Evolutionary conservation across 2,888 invertebrate species (phyloP).

Genomic region (Tachina grossa): DNA sequence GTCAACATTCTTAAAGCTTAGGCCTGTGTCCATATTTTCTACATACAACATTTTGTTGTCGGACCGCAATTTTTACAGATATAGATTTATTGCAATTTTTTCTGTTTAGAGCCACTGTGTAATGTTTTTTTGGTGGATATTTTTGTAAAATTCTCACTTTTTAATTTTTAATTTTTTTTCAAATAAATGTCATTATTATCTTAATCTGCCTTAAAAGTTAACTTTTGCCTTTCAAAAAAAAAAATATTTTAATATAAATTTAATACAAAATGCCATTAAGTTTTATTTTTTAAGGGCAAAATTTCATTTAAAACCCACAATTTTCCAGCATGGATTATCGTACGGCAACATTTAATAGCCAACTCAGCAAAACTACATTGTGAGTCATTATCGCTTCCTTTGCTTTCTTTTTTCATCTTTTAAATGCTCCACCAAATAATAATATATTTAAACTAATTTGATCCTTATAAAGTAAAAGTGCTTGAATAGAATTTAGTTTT

Average conservation of each 20-base stretch:
- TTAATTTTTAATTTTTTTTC: too few relatives aligned
- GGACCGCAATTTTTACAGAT: too few relatives aligned
- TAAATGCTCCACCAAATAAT: constrained; percentile 11
- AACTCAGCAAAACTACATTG: constrained; percentile 10
- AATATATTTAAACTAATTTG: background rate
- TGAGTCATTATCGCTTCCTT: constrained; percentile 1
- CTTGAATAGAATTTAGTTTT: constrained; percentile 19
- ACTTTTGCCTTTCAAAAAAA: background rate
- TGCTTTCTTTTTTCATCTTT: constrained; percentile 1
- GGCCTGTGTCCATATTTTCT: too few relatives aligned
- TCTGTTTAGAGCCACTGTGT: too few relatives aligned
- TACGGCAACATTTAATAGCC: background rate
- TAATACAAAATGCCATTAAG: background rate
- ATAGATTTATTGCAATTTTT: too few relatives aligned
- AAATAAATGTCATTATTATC: too few relatives aligned
- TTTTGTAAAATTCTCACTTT: too few relatives aligned
- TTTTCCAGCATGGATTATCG: background rate
- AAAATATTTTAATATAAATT: background rate
- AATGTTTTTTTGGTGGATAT: too few relatives aligned
- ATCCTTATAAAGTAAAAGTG: background rate
- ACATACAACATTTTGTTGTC: too few relatives aligned
- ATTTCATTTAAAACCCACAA: background rate
- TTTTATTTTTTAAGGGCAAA: background rate
- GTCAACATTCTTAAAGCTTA: too few relatives aligned
- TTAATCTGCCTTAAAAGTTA: background rate